Evolutionary conservation across 2,888 invertebrate species (phyloP).

Genomic region (Mythimna lalbum): DNA sequence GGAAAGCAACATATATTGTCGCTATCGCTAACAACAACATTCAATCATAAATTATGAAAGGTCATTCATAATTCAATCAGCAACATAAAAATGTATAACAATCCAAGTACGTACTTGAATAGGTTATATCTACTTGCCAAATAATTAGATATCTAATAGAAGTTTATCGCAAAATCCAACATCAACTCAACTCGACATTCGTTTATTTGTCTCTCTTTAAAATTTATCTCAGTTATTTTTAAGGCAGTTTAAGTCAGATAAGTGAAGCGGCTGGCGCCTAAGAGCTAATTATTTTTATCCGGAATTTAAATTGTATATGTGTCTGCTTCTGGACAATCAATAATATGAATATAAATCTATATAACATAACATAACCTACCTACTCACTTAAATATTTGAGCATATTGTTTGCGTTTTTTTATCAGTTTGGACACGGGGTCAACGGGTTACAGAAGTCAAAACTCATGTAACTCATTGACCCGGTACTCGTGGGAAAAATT

Average conservation of each 20-base stretch:
- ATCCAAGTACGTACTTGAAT: slow-evolving; percentile 12
- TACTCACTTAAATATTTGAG: slow-evolving; percentile 1
- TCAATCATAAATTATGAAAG: slow-evolving; percentile 65
- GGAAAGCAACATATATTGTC: slow-evolving; percentile 79
- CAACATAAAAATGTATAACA: slow-evolving; percentile 43
- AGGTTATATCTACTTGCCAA: slow-evolving; percentile 15
- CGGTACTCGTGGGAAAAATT: slow-evolving; percentile 37
- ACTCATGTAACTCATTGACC: slow-evolving; percentile 45
- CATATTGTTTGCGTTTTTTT: slow-evolving; percentile 44
- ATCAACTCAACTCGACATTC: too few species aligned
- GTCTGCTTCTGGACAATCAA: neutral
- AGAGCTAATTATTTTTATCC: neutral
- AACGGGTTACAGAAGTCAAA: slow-evolving; percentile 32
- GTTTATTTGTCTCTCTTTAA: neutral
- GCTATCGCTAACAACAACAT: slow-evolving; percentile 54
- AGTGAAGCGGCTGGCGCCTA: neutral
- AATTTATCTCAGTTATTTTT: slow-evolving; percentile 1
- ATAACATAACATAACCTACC: slow-evolving; percentile 5
- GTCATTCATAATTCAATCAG: slow-evolving; percentile 56
- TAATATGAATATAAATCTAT: neutral
- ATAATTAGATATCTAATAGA: slow-evolving; percentile 19
- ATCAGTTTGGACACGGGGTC: slow-evolving; percentile 28
- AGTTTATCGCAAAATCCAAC: slow-evolving; percentile 11
- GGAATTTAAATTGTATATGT: neutral
- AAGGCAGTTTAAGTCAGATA: neutral